Percentiles rank a stretch among this genome's conserved stretches.
Evolutionary conservation across 1,140 invertebrate species (phyloP).

Genomic region (Aphelenchoides avenae): DNA sequence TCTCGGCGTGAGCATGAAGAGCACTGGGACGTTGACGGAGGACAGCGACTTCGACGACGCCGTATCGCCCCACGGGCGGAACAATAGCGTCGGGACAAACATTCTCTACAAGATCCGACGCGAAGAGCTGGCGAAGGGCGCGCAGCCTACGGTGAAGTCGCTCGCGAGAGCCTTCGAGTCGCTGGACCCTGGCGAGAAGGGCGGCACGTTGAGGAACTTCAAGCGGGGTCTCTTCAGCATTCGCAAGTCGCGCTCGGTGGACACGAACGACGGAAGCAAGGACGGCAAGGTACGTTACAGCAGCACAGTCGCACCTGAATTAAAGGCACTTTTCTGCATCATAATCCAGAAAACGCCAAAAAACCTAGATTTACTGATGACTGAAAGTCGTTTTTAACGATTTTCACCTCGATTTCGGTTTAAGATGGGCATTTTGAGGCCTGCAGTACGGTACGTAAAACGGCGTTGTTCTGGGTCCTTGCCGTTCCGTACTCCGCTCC

Average conservation of each 20-base stretch:
- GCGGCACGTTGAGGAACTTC: constrained; percentile 2
- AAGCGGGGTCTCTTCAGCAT: constrained; percentile 49
- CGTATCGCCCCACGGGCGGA: not conserved
- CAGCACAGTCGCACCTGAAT: not conserved
- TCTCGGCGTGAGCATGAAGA: constrained; percentile 21
- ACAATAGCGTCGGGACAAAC: constrained; percentile 45
- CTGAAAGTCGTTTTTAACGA: too few relatives aligned
- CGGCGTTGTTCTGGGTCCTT: too few relatives aligned
- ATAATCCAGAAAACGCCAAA: too few relatives aligned
- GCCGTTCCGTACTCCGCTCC: too few relatives aligned
- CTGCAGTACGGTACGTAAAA: too few relatives aligned
- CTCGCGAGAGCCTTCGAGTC: constrained; percentile 55
- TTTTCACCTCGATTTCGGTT: too few relatives aligned
- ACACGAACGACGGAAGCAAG: constrained; percentile 21
- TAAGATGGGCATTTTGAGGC: too few relatives aligned
- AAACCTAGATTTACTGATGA: too few relatives aligned
- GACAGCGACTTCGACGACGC: constrained; percentile 24
- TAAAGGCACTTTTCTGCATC: constrained; percentile 4
- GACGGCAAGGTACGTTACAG: not conserved
- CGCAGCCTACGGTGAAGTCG: constrained; percentile 43
- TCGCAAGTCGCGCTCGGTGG: constrained; percentile 47
- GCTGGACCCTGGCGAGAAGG: constrained; percentile 26
- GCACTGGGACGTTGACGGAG: constrained; percentile 32
- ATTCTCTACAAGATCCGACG: constrained; percentile 57
- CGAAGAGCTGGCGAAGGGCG: constrained; percentile 53